Evolutionary conservation across 2,113 vertebrate genomes (phyloP).

Genomic region (Progne subis): DNA sequence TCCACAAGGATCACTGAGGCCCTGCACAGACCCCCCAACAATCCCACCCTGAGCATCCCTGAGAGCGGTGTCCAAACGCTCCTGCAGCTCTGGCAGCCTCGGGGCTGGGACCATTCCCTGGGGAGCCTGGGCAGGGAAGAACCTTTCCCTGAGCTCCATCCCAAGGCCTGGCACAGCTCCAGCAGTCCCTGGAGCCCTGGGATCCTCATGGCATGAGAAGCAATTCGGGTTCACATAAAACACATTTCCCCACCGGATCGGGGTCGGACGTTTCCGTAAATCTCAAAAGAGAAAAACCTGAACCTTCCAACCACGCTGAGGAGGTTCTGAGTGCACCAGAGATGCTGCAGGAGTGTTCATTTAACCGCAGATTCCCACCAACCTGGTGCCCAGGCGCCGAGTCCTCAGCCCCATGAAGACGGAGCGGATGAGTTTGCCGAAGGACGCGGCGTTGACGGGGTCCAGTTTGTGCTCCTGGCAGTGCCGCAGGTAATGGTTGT

Average conservation of each 20-base stretch:
- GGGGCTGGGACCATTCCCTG: not conserved
- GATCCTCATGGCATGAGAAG: not conserved
- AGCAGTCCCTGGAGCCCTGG: rapidly evolving
- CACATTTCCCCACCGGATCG: not conserved
- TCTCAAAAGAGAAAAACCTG: not conserved
- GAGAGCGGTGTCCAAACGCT: not conserved
- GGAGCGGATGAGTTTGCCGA: conserved; percentile 96
- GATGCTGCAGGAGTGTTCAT: not conserved
- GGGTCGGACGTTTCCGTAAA: rapidly evolving
- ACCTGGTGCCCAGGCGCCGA: conserved; percentile 95
- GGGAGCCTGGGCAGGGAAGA: not conserved
- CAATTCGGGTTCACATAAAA: not conserved
- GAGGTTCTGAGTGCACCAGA: rapidly evolving
- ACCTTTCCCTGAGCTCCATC: not conserved
- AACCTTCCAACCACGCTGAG: not conserved
- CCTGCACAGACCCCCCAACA: not conserved
- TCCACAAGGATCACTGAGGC: not conserved
- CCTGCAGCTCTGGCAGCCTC: not conserved
- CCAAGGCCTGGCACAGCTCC: not conserved
- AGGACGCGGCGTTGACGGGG: conserved; percentile 95
- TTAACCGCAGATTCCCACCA: not conserved
- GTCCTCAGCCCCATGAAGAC: conserved; percentile 98
- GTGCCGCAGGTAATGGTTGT: conserved; percentile 95
- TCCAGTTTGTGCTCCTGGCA: conserved; percentile 98
- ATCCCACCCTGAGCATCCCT: not conserved